These are phyloP conservation scores for Luscinia luscinia DNA, from an alignment of 2,797 vertebrate genomes.

Conservation along the genomic window DNA sequence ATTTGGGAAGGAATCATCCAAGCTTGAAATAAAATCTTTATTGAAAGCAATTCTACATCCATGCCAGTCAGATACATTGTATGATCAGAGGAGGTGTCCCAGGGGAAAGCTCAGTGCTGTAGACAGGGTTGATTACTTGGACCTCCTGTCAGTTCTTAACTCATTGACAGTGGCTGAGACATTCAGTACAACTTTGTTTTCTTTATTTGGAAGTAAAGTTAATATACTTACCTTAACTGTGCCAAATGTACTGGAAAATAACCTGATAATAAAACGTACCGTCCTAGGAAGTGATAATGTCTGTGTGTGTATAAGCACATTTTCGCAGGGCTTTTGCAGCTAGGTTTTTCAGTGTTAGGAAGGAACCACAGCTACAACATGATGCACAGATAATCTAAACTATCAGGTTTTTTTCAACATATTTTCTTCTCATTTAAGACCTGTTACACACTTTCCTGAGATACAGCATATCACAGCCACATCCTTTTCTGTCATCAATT, in stretches of 20 bases:
- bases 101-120: conserved; percentile 62
- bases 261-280: conserved; percentile 76
- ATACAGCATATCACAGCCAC: neutral
- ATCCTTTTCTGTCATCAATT: neutral
- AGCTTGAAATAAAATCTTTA: conserved; percentile 82
- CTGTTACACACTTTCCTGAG: neutral
- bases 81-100: conserved; percentile 73
- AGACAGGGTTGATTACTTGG: conserved; percentile 78
- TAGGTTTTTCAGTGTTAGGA: conserved; percentile 56
- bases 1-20: conserved; percentile 79
- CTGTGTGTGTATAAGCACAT: conserved; percentile 57
- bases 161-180: conserved; percentile 74
- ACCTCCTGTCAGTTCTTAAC: conserved; percentile 79
- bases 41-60: conserved; percentile 81
- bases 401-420: neutral
- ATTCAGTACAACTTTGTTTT: conserved; percentile 75
- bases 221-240: conserved; percentile 82
- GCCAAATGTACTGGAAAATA: conserved; percentile 84
- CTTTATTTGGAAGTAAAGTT: conserved; percentile 79
- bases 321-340: conserved; percentile 48
- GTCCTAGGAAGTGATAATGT: conserved; percentile 67
- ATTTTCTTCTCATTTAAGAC: neutral
- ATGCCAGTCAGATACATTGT: conserved; percentile 76
- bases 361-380: conserved; percentile 52
- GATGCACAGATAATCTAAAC: conserved; percentile 55